Evolutionary conservation across 2,797 vertebrate species (phyloP), one percentile per base, ranked within the genome.

Genomic region (Distichodus sexfasciatus): DNA sequence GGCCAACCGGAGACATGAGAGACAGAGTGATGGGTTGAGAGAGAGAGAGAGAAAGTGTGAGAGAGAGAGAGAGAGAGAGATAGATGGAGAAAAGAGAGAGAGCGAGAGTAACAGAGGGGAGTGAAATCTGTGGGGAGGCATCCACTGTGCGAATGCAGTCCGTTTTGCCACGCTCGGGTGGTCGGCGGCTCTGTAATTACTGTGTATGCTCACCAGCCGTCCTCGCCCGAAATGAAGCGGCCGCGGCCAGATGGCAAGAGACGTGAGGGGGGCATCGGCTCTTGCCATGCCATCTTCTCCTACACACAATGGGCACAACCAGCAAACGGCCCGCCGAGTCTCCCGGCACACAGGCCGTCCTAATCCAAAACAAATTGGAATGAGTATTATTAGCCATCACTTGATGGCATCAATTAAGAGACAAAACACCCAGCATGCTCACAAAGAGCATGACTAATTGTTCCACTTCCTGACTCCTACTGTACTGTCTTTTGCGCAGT

Each of bases 311-410:
- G 31, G 19, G 53, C 61, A 72, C 14, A 59, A 33, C 24, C 21
- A 26, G 53, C 61, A 65, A 41, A 53, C 23, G 60, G 55, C 69
- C 69, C 48, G 51, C 55, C 11, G 41, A 63, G 60, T 38, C 48
- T 17, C 57, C 55, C 24, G 51, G 50, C 59, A 65, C 65, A 31
- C 24, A 12, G 54, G 51, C 63, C 44, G 8, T 60, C 46, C 41
- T 75, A 75, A 78, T 78, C 69, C 54, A 69, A 75, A 75, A 78
- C 72, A 75, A 78, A 78, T 75, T 72, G 72, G 69, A 66, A 41
- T 26, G 54, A 69, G 69, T 44, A 62, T 78, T 69, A 72, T 51
- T 51, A 43, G 53, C 19, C 19, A 35, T 59, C 28, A 51, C 28
- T 58, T 59, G 44, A 66, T 72, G 60, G 47, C 40, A 68, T 75